Evolutionary conservation across 2,888 invertebrate genomes (phyloP).

Genomic region (Cryptocephalus primarius): DNA sequence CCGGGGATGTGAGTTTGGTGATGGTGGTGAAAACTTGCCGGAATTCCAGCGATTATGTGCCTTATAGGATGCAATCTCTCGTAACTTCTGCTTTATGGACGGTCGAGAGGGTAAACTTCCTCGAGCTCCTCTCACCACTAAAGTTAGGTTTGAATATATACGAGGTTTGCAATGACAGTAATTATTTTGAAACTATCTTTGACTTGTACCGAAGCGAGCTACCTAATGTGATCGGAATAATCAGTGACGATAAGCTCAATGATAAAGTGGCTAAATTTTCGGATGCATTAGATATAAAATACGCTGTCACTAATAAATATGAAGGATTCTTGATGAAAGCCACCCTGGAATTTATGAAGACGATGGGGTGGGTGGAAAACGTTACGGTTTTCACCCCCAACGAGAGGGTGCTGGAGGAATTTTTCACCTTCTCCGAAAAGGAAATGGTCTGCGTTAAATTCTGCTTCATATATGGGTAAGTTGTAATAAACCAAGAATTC

Average conservation of each 20-base stretch:
- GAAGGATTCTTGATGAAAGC: constrained; percentile 21
- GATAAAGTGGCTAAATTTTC: constrained; percentile 22
- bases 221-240: constrained; percentile 22
- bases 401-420: constrained; percentile 23
- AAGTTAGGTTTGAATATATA: constrained; percentile 24
- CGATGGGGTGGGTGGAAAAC: constrained; percentile 26
- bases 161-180: constrained; percentile 25
- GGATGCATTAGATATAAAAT: constrained; percentile 22
- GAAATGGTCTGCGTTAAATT: constrained; percentile 30
- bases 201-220: constrained; percentile 21
- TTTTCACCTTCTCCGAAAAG: constrained; percentile 24
- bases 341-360: constrained; percentile 22
- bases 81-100: constrained; percentile 30
- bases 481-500: constrained; percentile 1
- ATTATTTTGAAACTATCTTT: constrained; percentile 25
- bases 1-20: constrained; percentile 24
- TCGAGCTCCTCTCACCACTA: constrained; percentile 20
- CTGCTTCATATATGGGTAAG: constrained; percentile 26
- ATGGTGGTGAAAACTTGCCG: constrained; percentile 26
- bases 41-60: constrained; percentile 9
- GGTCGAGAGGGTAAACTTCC: constrained; percentile 25
- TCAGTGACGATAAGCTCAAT: constrained; percentile 16
- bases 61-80: constrained; percentile 19
- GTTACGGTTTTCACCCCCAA: constrained; percentile 28
- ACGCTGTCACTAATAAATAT: constrained; percentile 14